phyloP scores from a whole-genome alignment of 2,113 vertebrate genomes.

The Nothobranchius furzeri region DNA sequence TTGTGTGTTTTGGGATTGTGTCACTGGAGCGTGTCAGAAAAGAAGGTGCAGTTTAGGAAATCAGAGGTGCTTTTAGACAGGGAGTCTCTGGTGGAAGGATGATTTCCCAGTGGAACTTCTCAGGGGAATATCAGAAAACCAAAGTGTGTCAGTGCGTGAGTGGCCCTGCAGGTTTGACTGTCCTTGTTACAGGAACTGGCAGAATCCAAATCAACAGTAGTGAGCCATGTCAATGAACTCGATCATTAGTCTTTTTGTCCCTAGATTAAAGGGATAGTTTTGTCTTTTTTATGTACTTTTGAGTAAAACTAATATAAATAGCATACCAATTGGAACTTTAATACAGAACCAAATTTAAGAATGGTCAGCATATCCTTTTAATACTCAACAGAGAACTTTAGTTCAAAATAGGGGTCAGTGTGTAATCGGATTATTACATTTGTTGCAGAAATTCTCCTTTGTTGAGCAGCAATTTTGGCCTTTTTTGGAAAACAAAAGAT shows the following conservation, averaged over 20 bases:
- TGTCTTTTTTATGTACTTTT: too few relatives aligned
- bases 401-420: too few relatives aligned
- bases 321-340: too few relatives aligned
- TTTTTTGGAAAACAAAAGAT: not conserved
- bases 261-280: too few relatives aligned
- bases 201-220: not conserved
- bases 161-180: conserved; percentile 40
- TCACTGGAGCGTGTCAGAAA: conserved; percentile 5
- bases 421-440: too few relatives aligned
- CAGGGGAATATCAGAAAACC: conserved; percentile 18
- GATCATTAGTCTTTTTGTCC: not conserved
- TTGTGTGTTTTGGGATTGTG: conserved; percentile 14
- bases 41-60: not conserved
- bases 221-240: not conserved
- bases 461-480: too few relatives aligned
- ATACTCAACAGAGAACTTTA: too few relatives aligned
- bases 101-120: conserved; percentile 36
- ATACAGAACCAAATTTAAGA: too few relatives aligned
- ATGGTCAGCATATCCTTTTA: too few relatives aligned
- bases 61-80: not conserved
- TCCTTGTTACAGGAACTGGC: conserved; percentile 31
- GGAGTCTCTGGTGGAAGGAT: conserved; percentile 13
- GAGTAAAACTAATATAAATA: too few relatives aligned
- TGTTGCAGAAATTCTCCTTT: too few relatives aligned
- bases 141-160: conserved; percentile 33